phyloP scores from a whole-genome alignment of 2,113 vertebrate genomes.

The Pseudopodoces humilis region DNA sequence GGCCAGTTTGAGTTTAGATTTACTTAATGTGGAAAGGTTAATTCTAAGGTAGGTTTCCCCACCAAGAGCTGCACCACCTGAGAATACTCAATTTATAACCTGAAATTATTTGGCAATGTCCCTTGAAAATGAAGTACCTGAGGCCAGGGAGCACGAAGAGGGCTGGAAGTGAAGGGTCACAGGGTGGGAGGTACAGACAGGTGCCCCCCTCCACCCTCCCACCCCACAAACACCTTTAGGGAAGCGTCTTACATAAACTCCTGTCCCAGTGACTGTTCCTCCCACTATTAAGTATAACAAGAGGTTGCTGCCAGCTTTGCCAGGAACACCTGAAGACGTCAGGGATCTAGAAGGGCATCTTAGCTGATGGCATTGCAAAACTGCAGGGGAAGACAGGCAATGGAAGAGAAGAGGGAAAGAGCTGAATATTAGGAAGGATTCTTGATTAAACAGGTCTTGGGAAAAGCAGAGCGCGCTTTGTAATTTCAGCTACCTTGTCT shows the following conservation, averaged over 20 bases:
- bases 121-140: conserved; percentile 9
- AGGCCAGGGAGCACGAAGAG: not conserved
- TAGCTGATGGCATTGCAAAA: conserved; percentile 71
- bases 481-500: conserved; percentile 57
- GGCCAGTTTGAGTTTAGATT: not conserved
- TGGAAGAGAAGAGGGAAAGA: conserved; percentile 61
- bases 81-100: not conserved
- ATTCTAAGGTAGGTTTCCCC: not conserved
- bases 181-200: not conserved
- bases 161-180: not conserved
- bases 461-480: not conserved
- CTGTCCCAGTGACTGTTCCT: conserved; percentile 75
- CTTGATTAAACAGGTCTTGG: conserved; percentile 13
- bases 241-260: conserved; percentile 80
- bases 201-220: conserved; percentile 29
- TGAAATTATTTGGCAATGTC: conserved; percentile 18
- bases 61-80: not conserved
- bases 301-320: conserved; percentile 79
- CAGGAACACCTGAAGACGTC: conserved; percentile 78
- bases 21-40: not conserved
- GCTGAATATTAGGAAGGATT: conserved; percentile 48
- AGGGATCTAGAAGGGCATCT: conserved; percentile 77
- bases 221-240: conserved; percentile 2
- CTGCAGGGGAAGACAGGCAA: conserved; percentile 71
- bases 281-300: conserved; percentile 83